Evolutionary conservation across 1,140 invertebrate species (phyloP).

Genomic region (Lamellibrachia luymesi): DNA sequence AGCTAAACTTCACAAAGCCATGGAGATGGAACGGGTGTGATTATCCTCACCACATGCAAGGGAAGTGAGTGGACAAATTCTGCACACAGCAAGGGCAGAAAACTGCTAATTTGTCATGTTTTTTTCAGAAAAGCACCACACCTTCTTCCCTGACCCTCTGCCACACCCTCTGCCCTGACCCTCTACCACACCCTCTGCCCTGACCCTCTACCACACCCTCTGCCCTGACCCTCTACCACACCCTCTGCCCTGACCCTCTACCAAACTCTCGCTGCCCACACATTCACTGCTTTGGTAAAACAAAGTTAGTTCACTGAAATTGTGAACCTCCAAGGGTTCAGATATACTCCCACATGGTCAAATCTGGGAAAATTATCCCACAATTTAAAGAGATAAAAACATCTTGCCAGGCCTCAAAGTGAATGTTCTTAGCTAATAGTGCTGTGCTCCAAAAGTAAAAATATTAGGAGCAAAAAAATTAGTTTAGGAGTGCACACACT

Average conservation of each 20-base stretch:
- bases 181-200: too few relatives aligned
- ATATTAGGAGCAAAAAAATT: too few relatives aligned
- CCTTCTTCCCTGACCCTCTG: background rate
- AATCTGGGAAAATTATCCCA: background rate
- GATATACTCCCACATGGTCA: background rate
- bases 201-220: too few relatives aligned
- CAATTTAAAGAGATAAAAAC: background rate
- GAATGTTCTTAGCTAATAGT: too few relatives aligned
- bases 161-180: too few relatives aligned
- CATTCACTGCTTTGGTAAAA: background rate
- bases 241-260: background rate
- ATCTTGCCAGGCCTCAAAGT: too few relatives aligned
- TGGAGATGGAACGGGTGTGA: background rate
- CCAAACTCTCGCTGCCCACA: background rate
- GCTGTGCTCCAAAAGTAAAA: too few relatives aligned
- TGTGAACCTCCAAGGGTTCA: background rate
- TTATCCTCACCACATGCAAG: background rate
- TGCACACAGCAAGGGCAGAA: background rate
- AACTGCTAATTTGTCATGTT: background rate
- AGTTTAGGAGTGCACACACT: too few relatives aligned
- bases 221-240: too few relatives aligned
- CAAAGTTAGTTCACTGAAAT: background rate
- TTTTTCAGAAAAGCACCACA: background rate
- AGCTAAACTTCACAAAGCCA: background rate
- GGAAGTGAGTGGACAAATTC: background rate